Evolutionary conservation across 2,797 vertebrate genomes (phyloP), one percentile per base, ranked within the genome.

Genomic region (Cuniculus paca): DNA sequence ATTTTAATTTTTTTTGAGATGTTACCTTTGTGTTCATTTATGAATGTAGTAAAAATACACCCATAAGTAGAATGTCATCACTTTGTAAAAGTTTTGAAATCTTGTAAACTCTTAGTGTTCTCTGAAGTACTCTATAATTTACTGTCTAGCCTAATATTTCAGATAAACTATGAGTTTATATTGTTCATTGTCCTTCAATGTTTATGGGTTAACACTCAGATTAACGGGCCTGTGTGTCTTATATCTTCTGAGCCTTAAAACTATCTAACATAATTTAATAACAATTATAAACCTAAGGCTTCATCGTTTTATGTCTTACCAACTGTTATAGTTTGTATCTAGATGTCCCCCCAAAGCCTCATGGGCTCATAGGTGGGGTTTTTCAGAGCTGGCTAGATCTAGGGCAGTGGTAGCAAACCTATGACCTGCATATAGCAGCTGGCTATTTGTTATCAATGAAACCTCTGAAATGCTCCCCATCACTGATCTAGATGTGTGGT

Each of bases 1-100:
- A 70, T 77, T 54, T 88, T 86, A 77, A 78, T 42, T 94, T 89
- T 81, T 52, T 60, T 56, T 94, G 42, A 85, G 82, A 72, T 39
- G 39, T 20, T 89, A 77, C 84, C 52, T 84, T 81, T 20, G 48
- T 92, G 34, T 87, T 87, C 48, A 83, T 54, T 78, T 82, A 86
- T 56, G 70, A 82, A 34, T 17, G 26, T 58, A 78, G 54, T 52
- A 78, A 61, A 82, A 72, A 77, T 82, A 28, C 60, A 68, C 31
- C 50, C 82, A 31, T 28, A 63, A 65, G 75, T 31, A 28, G 19
- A 22, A 0, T 28, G 45, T 45, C 85, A 63, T 26, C 6, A 0
- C n/a, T 19, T 63, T 50, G 34, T 36, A 52, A 80, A 78, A 90
- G 45, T 83, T 83, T 31, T 10, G n/a, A 82, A 42, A 11, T 31